These are phyloP conservation scores for Colossoma macropomum DNA, from an alignment of 2,113 vertebrate species.

Conservation along the genomic window DNA sequence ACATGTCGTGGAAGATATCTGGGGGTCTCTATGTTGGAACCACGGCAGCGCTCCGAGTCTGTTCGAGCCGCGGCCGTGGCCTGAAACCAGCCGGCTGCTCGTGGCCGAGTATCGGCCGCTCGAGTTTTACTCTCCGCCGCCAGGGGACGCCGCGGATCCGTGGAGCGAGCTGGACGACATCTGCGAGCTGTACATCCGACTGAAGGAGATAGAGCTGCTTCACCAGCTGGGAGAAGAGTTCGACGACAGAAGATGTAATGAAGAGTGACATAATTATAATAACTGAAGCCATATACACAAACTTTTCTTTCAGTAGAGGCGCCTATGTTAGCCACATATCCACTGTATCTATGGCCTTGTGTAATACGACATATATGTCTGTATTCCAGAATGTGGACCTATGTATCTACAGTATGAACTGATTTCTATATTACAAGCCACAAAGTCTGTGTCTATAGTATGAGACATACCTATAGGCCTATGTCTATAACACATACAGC, in stretches of 20 bases:
- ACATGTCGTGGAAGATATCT: conserved; percentile 4
- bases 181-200: conserved; percentile 44
- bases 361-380: too few species aligned
- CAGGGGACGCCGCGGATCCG: background rate
- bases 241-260: conserved; percentile 8
- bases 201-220: conserved; percentile 52
- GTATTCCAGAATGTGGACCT: too few species aligned
- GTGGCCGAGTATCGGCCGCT: conserved; percentile 74
- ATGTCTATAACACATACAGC: too few species aligned
- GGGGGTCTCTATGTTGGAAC: background rate
- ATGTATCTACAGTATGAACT: too few species aligned
- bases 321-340: too few species aligned
- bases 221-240: conserved; percentile 24
- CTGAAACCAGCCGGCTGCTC: conserved; percentile 62
- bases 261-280: background rate
- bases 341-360: too few species aligned
- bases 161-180: conserved; percentile 44
- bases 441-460: too few species aligned
- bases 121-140: conserved; percentile 72
- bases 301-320: too few species aligned
- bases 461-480: too few species aligned
- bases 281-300: too few species aligned
- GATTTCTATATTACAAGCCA: too few species aligned
- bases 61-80: conserved; percentile 66
- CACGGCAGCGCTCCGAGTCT: background rate